Evolutionary conservation across 2,888 invertebrate genomes (phyloP).

Genomic region (Steinernema hermaphroditum): DNA sequence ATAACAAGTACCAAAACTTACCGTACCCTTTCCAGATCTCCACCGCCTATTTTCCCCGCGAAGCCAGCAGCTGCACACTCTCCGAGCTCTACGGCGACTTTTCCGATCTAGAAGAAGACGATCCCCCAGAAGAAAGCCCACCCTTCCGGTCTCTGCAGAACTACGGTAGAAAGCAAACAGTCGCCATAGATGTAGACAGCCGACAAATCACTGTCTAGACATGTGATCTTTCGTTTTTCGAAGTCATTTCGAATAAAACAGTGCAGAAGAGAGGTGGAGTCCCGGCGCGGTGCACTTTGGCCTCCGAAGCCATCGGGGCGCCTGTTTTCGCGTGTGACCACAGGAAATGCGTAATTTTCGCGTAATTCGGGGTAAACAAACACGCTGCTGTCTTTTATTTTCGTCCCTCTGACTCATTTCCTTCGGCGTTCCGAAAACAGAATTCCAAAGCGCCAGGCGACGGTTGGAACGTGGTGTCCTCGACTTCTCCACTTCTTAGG

Average conservation of each 20-base stretch:
- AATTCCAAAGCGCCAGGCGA: neutral
- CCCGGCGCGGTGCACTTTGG: neutral
- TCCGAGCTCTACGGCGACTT: conserved; percentile 22
- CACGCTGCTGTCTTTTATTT: neutral
- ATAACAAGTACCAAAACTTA: neutral
- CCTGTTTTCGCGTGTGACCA: neutral
- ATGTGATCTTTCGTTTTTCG: neutral
- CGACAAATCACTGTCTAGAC: neutral
- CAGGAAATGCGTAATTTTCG: conserved; percentile 25
- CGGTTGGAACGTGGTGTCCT: no score
- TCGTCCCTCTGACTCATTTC: neutral
- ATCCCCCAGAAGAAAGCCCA: no score
- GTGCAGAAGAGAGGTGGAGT: neutral
- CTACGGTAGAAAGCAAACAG: no score
- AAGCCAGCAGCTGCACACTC: neutral
- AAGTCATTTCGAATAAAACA: neutral
- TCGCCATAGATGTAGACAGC: no score
- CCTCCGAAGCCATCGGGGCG: neutral
- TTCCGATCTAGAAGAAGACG: neutral
- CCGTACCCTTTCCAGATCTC: neutral
- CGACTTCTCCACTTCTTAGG: no score
- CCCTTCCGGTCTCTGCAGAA: no score
- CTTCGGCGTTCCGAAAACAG: neutral
- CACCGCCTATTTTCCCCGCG: neutral
- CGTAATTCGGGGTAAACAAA: conserved; percentile 10